phyloP scores from a whole-genome alignment of 1,140 invertebrate species.

The Caerostris darwini region DNA sequence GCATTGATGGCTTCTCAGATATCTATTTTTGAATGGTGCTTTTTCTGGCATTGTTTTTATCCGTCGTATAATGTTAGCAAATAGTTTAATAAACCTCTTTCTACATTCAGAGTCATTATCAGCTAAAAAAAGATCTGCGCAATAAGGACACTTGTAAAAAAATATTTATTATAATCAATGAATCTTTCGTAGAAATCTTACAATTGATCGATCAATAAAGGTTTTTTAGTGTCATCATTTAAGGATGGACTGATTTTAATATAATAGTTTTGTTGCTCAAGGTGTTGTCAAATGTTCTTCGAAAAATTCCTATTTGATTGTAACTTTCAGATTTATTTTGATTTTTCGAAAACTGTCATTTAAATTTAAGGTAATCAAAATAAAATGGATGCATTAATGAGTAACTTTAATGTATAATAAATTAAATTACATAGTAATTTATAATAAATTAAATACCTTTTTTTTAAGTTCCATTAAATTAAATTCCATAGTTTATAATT shows the following conservation, averaged over 20 bases:
- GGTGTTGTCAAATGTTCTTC: too few relatives aligned
- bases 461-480: too few relatives aligned
- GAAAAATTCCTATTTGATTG: too few relatives aligned
- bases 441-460: too few relatives aligned
- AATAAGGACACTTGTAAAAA: not conserved
- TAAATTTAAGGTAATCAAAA: too few relatives aligned
- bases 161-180: not conserved
- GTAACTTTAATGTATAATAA: too few relatives aligned
- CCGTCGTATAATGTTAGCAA: not conserved
- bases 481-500: too few relatives aligned
- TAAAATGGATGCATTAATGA: too few relatives aligned
- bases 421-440: too few relatives aligned
- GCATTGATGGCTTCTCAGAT: not conserved
- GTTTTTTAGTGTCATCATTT: not conserved
- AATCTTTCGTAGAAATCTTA: not conserved
- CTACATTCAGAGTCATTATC: not conserved
- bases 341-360: too few relatives aligned
- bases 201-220: not conserved
- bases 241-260: not conserved
- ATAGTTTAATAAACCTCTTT: not conserved
- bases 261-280: too few relatives aligned
- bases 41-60: not conserved
- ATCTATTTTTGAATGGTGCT: not conserved
- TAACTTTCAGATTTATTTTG: too few relatives aligned
- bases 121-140: not conserved